These are phyloP conservation scores for Sarotherodon lohbergeri DNA, from an alignment of 2,113 vertebrate species.

Conservation along the genomic window DNA sequence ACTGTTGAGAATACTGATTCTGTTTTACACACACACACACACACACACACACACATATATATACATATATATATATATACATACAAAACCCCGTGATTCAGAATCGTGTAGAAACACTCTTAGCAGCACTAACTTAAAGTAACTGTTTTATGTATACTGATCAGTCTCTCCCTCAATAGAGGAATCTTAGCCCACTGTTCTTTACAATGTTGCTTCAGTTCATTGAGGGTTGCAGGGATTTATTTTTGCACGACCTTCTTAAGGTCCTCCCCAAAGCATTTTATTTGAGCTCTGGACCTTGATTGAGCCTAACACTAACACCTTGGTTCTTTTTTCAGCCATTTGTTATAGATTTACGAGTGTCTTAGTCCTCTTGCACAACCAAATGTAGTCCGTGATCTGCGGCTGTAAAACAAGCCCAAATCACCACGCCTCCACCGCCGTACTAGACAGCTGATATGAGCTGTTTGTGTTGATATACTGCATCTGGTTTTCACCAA, in stretches of 20 bases:
- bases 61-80: not conserved
- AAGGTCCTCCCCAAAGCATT: not conserved
- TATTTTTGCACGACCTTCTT: not conserved
- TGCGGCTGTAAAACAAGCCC: not conserved
- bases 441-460: not conserved
- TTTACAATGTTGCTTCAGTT: not conserved
- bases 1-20: constrained; percentile 83
- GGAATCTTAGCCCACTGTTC: not conserved
- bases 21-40: constrained; percentile 75
- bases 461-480: not conserved
- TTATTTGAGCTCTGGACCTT: not conserved
- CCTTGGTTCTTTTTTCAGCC: not conserved
- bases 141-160: not conserved
- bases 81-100: not conserved
- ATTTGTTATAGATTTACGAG: not conserved
- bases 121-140: not conserved
- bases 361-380: not conserved
- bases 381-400: not conserved
- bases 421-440: not conserved
- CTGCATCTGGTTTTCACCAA: not conserved
- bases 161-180: not conserved
- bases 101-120: not conserved
- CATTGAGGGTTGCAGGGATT: not conserved
- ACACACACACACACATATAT: constrained; percentile 2
- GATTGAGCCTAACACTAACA: not conserved